Conservation (phyloP, 2,113 vertebrate species). For the Campylorhamphus procurvoides region DNA sequence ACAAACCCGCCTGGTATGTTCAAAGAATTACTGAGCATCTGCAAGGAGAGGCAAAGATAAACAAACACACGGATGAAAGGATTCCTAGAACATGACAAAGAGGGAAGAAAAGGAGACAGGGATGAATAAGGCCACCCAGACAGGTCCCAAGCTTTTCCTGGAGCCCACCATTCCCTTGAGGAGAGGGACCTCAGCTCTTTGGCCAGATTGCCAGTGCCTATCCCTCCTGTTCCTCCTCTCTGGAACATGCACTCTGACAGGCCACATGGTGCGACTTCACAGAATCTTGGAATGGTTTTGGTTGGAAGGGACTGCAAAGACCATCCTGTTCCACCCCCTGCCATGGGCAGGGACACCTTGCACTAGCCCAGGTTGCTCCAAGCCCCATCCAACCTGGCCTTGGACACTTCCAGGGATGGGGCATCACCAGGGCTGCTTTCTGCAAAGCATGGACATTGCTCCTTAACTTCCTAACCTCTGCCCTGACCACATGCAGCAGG, state of each 20-base stretch:
- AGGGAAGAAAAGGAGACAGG: conserved; percentile 47
- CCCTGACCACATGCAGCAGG: background rate
- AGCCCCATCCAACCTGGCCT: accelerated
- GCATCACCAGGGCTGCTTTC: background rate
- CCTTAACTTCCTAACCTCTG: background rate
- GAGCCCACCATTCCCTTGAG: background rate
- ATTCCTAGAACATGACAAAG: conserved; percentile 65
- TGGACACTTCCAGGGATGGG: background rate
- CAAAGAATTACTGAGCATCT: conserved; percentile 63
- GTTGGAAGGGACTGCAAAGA: background rate
- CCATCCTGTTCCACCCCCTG: background rate
- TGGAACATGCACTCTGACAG: background rate
- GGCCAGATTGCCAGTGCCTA: background rate
- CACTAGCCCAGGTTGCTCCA: background rate
- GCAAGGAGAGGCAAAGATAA: conserved; percentile 60
- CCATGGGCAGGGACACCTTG: background rate
- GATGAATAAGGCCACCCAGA: conserved; percentile 63
- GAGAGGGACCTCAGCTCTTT: background rate
- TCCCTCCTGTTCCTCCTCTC: background rate
- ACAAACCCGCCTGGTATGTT: conserved; percentile 21
- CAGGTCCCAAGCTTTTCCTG: background rate
- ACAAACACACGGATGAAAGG: conserved; percentile 56
- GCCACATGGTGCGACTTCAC: background rate
- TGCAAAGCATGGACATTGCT: background rate
- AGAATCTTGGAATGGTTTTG: background rate